Evolutionary conservation across 1,140 invertebrate genomes (phyloP).

Genomic region (Theocolax elegans): DNA sequence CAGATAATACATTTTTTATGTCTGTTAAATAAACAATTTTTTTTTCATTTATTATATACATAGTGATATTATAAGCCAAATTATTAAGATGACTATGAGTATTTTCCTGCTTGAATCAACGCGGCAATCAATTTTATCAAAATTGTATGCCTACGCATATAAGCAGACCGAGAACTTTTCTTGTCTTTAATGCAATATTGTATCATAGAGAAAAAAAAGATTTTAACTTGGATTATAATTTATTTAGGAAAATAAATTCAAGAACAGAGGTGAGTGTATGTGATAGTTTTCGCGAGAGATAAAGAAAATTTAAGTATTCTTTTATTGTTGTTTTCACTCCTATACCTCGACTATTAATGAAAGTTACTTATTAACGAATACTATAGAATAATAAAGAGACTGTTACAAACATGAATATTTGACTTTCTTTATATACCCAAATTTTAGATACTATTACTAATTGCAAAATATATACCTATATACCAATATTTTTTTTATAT

Average conservation of each 20-base stretch:
- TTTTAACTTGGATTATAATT: not conserved
- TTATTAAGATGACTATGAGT: not conserved
- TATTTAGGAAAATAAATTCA: not conserved
- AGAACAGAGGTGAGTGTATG: not conserved
- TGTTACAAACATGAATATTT: constrained; percentile 17
- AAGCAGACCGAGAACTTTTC: not conserved
- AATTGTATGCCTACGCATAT: too few species aligned
- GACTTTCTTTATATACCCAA: too few species aligned
- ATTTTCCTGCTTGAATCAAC: not conserved
- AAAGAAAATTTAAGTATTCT: constrained; percentile 13
- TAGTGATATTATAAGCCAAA: constrained; percentile 1
- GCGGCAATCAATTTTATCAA: not conserved
- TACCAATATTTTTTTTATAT: too few species aligned
- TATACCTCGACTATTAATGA: not conserved
- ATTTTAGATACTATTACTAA: too few species aligned
- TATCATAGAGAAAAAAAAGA: not conserved
- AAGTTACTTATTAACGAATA: constrained; percentile 15
- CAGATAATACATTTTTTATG: too few species aligned
- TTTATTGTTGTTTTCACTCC: constrained; percentile 24
- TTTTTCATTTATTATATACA: too few species aligned
- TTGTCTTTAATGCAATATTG: not conserved
- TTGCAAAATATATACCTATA: too few species aligned
- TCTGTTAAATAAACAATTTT: not conserved
- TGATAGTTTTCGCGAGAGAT: not conserved
- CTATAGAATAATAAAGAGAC: constrained; percentile 19